Conservation (phyloP, 2,888 invertebrate species). For the Malacosoma neustria region DNA sequence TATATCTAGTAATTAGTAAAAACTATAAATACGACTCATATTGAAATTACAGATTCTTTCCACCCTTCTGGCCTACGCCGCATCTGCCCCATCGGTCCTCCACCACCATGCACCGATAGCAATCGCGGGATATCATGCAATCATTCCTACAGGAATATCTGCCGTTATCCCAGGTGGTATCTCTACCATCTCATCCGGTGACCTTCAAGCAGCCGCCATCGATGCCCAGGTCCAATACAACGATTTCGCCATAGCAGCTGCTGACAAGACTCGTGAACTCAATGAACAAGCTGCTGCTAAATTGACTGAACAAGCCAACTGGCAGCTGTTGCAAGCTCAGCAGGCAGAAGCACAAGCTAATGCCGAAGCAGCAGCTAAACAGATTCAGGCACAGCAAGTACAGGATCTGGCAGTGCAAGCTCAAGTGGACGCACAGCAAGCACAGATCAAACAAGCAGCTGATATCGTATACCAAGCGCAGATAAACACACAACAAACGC, state of each 20-base stretch:
- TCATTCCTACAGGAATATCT: slow-evolving; percentile 10
- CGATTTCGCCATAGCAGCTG: slow-evolving; percentile 35
- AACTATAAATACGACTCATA: too few relatives aligned
- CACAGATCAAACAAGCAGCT: not conserved
- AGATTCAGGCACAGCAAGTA: not conserved
- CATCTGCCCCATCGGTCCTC: slow-evolving; percentile 42
- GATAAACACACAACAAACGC: slow-evolving; percentile 1
- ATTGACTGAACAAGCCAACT: slow-evolving; percentile 19
- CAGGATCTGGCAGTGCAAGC: not conserved
- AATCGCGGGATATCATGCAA: slow-evolving; percentile 6
- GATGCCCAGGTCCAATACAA: slow-evolving; percentile 42
- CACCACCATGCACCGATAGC: slow-evolving; percentile 8
- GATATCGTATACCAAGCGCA: not conserved
- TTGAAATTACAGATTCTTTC: slow-evolving; percentile 37
- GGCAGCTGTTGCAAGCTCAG: not conserved
- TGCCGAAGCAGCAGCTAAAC: slow-evolving; percentile 7
- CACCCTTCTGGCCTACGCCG: slow-evolving; percentile 42
- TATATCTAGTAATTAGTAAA: too few relatives aligned
- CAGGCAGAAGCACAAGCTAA: not conserved
- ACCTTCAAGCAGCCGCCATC: slow-evolving; percentile 55
- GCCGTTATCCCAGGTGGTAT: slow-evolving; percentile 22
- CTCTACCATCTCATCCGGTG: slow-evolving; percentile 47
- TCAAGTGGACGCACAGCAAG: not conserved
- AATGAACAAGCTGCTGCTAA: slow-evolving; percentile 35
- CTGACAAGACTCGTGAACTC: slow-evolving; percentile 35